phyloP scores from a whole-genome alignment of 2,113 vertebrate species.

The Lophura nycthemera region DNA sequence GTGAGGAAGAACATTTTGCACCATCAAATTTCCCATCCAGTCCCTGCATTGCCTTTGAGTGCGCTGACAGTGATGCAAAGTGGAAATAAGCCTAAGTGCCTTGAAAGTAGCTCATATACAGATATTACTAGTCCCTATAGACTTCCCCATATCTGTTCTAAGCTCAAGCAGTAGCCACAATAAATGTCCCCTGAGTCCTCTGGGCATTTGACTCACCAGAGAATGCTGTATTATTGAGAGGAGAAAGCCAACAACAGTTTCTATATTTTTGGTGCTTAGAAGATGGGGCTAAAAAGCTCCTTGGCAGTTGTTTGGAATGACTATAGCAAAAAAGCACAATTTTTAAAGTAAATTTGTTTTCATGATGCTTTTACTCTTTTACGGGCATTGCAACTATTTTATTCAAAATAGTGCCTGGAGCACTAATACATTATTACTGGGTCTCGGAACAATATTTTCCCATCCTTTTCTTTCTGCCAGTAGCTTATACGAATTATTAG shows the following conservation, averaged over 20 bases:
- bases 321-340: not conserved
- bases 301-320: not conserved
- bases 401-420: not conserved
- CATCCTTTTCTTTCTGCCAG: not conserved
- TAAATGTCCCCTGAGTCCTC: not conserved
- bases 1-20: not conserved
- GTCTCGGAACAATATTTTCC: not conserved
- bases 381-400: not conserved
- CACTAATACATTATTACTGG: not conserved
- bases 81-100: not conserved
- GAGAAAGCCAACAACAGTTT: not conserved
- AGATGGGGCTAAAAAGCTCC: not conserved
- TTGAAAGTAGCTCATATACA: not conserved
- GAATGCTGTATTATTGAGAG: not conserved
- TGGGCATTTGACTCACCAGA: not conserved
- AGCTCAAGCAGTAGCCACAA: not conserved
- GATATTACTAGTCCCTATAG: not conserved
- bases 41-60: not conserved
- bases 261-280: not conserved
- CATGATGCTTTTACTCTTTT: conserved; percentile 4
- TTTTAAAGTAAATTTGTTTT: not conserved
- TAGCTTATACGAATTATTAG: not conserved
- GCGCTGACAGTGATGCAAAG: not conserved
- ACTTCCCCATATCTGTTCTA: not conserved
- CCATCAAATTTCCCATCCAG: not conserved